Evolutionary conservation across 2,888 invertebrate species (phyloP), one percentile per base, ranked within the genome.

Genomic region (Macropis europaea): DNA sequence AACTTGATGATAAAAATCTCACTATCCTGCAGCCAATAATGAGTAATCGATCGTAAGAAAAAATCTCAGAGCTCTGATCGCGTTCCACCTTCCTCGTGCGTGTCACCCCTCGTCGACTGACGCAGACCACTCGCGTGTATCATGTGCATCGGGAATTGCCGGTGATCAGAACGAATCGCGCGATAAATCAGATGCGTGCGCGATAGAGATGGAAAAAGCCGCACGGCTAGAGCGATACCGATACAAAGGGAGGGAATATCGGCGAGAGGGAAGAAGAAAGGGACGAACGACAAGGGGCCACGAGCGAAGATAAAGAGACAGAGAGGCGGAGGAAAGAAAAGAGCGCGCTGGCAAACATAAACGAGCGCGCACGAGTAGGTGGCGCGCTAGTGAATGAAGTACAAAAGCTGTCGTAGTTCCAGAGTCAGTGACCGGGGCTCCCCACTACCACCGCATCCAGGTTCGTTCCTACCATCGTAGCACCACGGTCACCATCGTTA

Each of bases 341-440:
- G 60, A 61, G n/a, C 26, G 22, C 40, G 54, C 53, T 50, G 64
- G 54, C 61, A 61, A 67, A 64, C 60, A 63, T 63, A 68, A 56
- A 74, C 64, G 72, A 50, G 36, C 78, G 81, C 48, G 82, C 70
- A 61, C 81, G 77, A 84, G 84, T 81, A 87, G 84, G 85, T 84
- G 84, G 85, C 84, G 86, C 80, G 79, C 77, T 79, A 79, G 84
- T 85, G 86, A 86, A 86, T 85, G 87, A 85, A 85, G 79, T 79
- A 80, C 81, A 77, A 83, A 81, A 82, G 81, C 80, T 79, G 77
- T 75, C 81, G 81, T 79, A 82, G 83, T 83, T 84, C 82, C 82
- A 90, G 90, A 89, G 89, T 90, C 90, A 90, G 87, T 90, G 90
- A 87, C 88, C 91, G 91, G 91, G 91, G 91, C 91, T 86, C 86